Evolutionary conservation across 2,888 invertebrate species (phyloP).

Genomic region (Phasia obesa): DNA sequence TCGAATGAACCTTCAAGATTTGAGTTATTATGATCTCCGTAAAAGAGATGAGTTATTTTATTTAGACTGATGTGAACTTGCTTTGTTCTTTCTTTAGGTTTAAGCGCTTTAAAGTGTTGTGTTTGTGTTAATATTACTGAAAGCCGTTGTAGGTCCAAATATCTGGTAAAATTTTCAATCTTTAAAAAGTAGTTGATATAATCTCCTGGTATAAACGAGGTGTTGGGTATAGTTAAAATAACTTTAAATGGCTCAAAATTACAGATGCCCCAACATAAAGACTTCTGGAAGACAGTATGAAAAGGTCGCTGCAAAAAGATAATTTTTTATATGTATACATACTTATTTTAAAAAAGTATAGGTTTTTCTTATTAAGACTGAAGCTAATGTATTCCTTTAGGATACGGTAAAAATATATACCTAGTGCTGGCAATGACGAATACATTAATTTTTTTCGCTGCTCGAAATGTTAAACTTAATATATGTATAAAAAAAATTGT

Average conservation of each 20-base stretch:
- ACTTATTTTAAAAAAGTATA: background rate
- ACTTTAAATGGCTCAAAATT: slow-evolving; percentile 7
- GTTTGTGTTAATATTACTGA: slow-evolving; percentile 34
- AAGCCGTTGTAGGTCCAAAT: slow-evolving; percentile 9
- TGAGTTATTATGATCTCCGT: slow-evolving; percentile 1
- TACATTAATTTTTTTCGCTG: too few species aligned
- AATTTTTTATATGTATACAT: too few species aligned
- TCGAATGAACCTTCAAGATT: slow-evolving; percentile 19
- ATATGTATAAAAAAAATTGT: too few species aligned
- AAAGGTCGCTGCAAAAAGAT: slow-evolving; percentile 13
- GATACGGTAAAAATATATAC: too few species aligned
- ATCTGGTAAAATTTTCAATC: slow-evolving; percentile 3
- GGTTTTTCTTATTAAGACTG: too few species aligned
- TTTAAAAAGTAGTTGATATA: slow-evolving; percentile 26
- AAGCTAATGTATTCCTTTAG: too few species aligned
- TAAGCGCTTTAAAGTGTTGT: slow-evolving; percentile 10
- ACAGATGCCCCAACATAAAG: slow-evolving; percentile 26
- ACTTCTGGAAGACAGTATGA: slow-evolving; percentile 14
- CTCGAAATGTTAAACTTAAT: too few species aligned
- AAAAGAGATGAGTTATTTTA: slow-evolving; percentile 11
- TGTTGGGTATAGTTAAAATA: slow-evolving; percentile 20
- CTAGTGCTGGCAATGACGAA: too few species aligned
- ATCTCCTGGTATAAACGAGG: slow-evolving; percentile 34
- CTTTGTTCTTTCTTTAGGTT: slow-evolving; percentile 15
- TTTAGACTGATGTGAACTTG: slow-evolving; percentile 28